Base-by-base conservation (phyloP, 2,113 vertebrate species). In the Ibidorhyncha struthersii region DNA sequence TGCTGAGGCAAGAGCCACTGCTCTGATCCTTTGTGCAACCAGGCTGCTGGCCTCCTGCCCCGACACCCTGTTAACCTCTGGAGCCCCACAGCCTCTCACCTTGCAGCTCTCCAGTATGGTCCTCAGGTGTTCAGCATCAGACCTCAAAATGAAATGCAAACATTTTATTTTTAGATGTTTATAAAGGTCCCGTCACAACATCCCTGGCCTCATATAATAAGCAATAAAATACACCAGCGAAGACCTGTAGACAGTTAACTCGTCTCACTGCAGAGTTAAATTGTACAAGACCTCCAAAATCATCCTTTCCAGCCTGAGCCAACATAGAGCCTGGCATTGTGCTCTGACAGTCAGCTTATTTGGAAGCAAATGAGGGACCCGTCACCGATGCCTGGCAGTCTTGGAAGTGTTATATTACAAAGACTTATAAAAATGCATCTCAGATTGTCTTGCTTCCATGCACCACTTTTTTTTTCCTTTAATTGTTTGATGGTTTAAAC, bases 281-380 rank as follows among this genome's bases (percentile, higher is more conserved):
- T 63, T 62, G 63, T 56, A 73, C 41, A 66, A 90, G 67, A 80
- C 25, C 43, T 87, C 61, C 65, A 58, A 86, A 95, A 84, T 63
- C 18, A 41, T 77, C 34, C 90, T 80, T 91, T 95, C 43, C 47
- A 78, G 43, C 29, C 41, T 47, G 63, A 94, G 91, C 71, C 52
- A 93, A 29, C 18, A 61, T 30, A 47, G 69, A 92, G 30, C 40
- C 52, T 82, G 71, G 67, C 79, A 80, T 53, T 1, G 0, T 0
- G 4, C 36, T 85, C 88, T 74, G 71, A 89, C 50, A 91, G 71
- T 61, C 94, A 89, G 79, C 23, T 12, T 53, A 63, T 86, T 40
- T 91, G 88, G 90, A 94, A 95, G 72, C 12, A 86, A 95, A 90
- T 56, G 50, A 93, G 53, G 53, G 67, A 91, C n/a, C 49, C 4